Evolutionary conservation across 1,140 invertebrate species (phyloP), one percentile per base, ranked within the genome.

Genomic region (Aphidius gifuensis): DNA sequence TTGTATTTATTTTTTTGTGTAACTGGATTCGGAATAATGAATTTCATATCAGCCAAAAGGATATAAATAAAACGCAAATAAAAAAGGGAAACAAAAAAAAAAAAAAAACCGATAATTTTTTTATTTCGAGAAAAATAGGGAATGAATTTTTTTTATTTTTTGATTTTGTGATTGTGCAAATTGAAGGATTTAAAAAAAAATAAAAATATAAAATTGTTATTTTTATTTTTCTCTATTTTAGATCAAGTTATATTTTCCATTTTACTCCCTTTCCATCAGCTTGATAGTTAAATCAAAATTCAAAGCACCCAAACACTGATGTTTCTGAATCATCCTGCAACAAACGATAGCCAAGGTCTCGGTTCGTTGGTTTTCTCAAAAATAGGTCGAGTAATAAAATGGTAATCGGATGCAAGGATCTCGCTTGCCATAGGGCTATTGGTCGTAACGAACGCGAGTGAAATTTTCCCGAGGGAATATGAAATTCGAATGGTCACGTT

Each of bases 311-410:
- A 55, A 39, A 23, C 43, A 44, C 45, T 50, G 38, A 42, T 56
- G n/a, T 40, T 16, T 39, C 39, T 53, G 55, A 46, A 58, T 57
- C 47, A 51, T 58, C 43, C 40, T 44, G 6, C 9, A 38, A 43
- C 23, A 32, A 32, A 32, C 23, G 43, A 44, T 44, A 53, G 38
- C 40, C 9, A 42, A 11, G 39, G 53, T 55, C 43, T 56, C 54
- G 47, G 45, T 61, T 53, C 42, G 58, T 32, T 60, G 63, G 46
- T 46, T 60, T 42, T 46, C 48, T 61, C 46, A 53, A 64, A 64
- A 64, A 64, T 64, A 60, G 63, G 63, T 64, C 63, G 63, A 64
- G 63, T 47, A 61, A 65, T 65, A 65, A 65, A 62, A 62, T 65
- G 57, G 44, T 55, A 64, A 64, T 60, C 54, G 38, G 63, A 64